Conservation (phyloP, 2,888 invertebrate genomes). For the Cerastis leucographa region DNA sequence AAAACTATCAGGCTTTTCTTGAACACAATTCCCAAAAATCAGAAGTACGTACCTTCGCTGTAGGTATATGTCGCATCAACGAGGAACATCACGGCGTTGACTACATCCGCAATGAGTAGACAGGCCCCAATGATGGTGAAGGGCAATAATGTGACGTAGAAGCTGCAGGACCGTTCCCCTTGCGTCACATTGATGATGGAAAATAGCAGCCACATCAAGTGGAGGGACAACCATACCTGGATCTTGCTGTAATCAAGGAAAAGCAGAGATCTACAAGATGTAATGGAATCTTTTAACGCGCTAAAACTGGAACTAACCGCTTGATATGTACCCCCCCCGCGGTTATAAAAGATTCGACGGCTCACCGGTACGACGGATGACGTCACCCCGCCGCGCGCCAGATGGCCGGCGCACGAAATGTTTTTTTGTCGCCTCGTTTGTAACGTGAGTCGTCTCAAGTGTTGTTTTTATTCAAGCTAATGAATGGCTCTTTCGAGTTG, state of each 20-base stretch:
- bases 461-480: too few relatives aligned
- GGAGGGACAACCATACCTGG: slow-evolving; percentile 77
- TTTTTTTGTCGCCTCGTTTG: too few relatives aligned
- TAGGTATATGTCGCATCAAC: slow-evolving; percentile 73
- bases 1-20: not conserved
- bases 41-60: slow-evolving; percentile 76
- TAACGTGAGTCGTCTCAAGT: too few relatives aligned
- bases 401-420: too few relatives aligned
- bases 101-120: slow-evolving; percentile 75
- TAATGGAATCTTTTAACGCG: not conserved
- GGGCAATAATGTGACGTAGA: slow-evolving; percentile 79
- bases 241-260: slow-evolving; percentile 74
- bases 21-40: not conserved
- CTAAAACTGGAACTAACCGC: not conserved
- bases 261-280: not conserved
- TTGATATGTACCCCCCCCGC: too few relatives aligned
- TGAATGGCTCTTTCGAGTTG: too few relatives aligned
- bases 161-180: slow-evolving; percentile 75
- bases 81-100: slow-evolving; percentile 75
- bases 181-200: slow-evolving; percentile 74
- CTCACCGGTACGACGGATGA: too few relatives aligned
- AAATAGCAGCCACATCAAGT: slow-evolving; percentile 79
- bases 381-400: too few relatives aligned
- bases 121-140: slow-evolving; percentile 78
- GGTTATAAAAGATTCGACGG: too few relatives aligned